A percentile compares a stretch with the other conserved stretches of the same genome.
phyloP scores from a whole-genome alignment of 1,140 invertebrate species.

The Calosoma granatense region DNA sequence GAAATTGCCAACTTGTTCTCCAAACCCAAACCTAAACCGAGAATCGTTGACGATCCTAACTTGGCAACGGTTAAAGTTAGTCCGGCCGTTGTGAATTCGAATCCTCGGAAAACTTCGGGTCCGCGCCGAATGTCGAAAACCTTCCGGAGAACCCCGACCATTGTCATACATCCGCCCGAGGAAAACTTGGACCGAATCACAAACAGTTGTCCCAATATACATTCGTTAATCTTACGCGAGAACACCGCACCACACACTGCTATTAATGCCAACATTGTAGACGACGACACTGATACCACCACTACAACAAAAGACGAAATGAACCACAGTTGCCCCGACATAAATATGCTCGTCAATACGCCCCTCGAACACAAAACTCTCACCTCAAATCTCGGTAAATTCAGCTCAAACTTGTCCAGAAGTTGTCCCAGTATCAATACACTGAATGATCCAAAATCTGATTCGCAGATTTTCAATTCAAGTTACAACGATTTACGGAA shows the following conservation, averaged over 20 bases:
- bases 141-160: constrained; percentile 24
- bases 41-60: not conserved
- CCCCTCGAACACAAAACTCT: not conserved
- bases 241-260: not conserved
- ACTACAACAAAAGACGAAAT: not conserved
- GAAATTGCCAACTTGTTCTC: constrained; percentile 29
- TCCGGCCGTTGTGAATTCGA: not conserved
- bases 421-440: not conserved
- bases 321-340: not conserved
- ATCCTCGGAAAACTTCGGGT: constrained; percentile 13
- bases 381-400: not conserved
- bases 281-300: not conserved
- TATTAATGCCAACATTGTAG: not conserved
- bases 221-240: constrained; percentile 10
- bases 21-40: constrained; percentile 2
- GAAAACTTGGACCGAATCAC: constrained; percentile 20
- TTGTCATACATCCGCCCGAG: constrained; percentile 25
- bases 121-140: constrained; percentile 22
- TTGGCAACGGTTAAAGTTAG: not conserved
- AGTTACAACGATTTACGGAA: not conserved
- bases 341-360: not conserved
- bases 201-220: constrained; percentile 22
- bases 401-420: not conserved
- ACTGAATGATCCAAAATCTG: not conserved
- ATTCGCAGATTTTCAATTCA: not conserved